A percentile compares a stretch with the other conserved stretches of the same genome.
Conservation (phyloP, 2,113 vertebrate genomes). For the Rhombomys opimus region DNA sequence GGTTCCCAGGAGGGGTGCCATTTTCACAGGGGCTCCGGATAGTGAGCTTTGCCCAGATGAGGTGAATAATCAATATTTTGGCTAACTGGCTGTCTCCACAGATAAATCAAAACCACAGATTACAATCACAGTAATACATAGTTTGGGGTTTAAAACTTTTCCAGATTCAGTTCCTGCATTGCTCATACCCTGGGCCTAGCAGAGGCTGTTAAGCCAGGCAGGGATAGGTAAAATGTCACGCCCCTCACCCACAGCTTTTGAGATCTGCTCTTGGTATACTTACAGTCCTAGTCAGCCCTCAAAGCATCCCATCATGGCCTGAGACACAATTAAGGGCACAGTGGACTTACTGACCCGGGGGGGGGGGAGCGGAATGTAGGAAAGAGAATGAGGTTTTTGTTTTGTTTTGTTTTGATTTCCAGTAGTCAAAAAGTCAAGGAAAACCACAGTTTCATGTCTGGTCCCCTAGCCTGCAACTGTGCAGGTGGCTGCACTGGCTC, state of each 20-base stretch:
- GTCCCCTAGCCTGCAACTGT: background rate
- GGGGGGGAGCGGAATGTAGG: conserved; percentile 16
- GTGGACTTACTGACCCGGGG: background rate
- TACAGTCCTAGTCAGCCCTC: background rate
- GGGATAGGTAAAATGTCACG: background rate
- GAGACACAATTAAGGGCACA: conserved; percentile 17
- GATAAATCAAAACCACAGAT: background rate
- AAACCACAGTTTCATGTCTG: conserved; percentile 87
- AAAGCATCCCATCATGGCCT: background rate
- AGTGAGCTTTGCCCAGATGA: background rate
- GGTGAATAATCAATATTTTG: background rate
- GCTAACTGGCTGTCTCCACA: background rate
- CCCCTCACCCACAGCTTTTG: background rate
- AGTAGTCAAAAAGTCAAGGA: conserved; percentile 63
- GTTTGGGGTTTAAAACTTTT: conserved; percentile 47
- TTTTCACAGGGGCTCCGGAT: background rate
- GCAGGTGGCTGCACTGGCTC: background rate
- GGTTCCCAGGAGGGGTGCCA: too few species aligned
- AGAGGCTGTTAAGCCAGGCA: background rate
- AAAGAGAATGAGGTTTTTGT: background rate
- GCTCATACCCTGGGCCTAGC: background rate
- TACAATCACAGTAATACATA: background rate
- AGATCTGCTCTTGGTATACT: background rate
- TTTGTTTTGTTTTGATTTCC: background rate
- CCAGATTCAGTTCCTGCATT: background rate